Evolutionary conservation across 1,140 invertebrate genomes (phyloP), one percentile per base, ranked within the genome.

Genomic region (Neodiprion fabricii): DNA sequence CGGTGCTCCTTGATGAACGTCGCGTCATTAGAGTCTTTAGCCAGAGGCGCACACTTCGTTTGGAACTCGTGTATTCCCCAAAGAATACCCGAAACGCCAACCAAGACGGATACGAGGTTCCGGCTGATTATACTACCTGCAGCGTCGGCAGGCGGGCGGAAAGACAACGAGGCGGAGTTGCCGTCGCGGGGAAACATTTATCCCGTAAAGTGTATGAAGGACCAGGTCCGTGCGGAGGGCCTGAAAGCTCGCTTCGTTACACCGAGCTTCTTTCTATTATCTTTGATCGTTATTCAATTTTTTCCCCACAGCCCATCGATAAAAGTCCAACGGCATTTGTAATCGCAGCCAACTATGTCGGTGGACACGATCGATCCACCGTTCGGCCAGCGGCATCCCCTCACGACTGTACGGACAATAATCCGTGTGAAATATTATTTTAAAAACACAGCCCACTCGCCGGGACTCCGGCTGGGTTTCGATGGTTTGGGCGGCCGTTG

Each of bases 341-440:
- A 40, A 40, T 40, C 28, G 28, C 2, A 40, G 28, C 28, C 2
- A 40, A 40, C 28, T 40, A 40, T 40, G 2, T 40, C 28, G 28
- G 28, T 40, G 28, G 28, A 40, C 28, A 40, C 28, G 5, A 40
- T 40, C 28, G 28, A 40, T 5, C 28, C 28, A 61, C 11, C 4
- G 0, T 14, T 61, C 53, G 53, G 53, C 53, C 11, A 61, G 7
- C 53, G 28, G 53, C n/a, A 14, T 9, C 53, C 53, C 8, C 9
- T 75, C 80, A 80, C 81, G 28, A 40, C 28, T 40, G 5, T 40
- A 40, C 28, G 79, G 77, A 78, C 79, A 82, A 82, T 85, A 84
- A 85, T 86, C 84, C 78, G 74, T 78, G 73, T 83, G 76, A 85
- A 86, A 86, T 87, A 86, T 86, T 86, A 84, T 86, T 86, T 84